These are phyloP conservation scores for Bruchidius siliquastri DNA, from an alignment of 2,888 invertebrate genomes.

Conservation along the genomic window DNA sequence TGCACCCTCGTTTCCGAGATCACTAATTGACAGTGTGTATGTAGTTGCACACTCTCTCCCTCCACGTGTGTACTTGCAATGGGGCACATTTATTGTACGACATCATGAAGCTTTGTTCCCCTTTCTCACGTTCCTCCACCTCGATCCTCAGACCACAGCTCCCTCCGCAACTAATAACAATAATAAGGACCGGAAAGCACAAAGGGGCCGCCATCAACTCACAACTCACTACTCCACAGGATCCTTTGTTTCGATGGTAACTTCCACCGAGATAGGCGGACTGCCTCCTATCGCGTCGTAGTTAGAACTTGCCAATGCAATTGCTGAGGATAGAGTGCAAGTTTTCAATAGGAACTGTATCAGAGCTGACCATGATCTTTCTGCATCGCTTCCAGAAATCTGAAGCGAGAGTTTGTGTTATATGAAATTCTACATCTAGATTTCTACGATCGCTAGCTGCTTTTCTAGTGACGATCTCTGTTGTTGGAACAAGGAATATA, in stretches of 20 bases:
- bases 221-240: not conserved
- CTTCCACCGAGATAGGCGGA: not conserved
- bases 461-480: no score
- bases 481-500: no score
- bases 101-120: not conserved
- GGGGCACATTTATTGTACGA: not conserved
- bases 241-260: not conserved
- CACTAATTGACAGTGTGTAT: not conserved
- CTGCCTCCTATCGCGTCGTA: not conserved
- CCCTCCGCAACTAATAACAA: not conserved
- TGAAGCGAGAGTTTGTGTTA: no score
- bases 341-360: not conserved
- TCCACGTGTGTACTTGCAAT: not conserved
- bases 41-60: no score
- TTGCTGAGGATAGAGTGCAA: not conserved
- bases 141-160: not conserved
- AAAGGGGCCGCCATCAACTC: not conserved
- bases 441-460: no score
- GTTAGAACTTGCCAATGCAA: not conserved
- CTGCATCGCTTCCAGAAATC: no score
- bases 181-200: not conserved
- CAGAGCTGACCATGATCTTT: no score
- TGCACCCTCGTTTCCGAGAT: not conserved
- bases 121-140: not conserved
- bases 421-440: no score